Percentiles rank a stretch among this genome's conserved stretches.
Evolutionary conservation across 2,888 invertebrate species (phyloP).

Genomic region (Melinaea marsaeus): DNA sequence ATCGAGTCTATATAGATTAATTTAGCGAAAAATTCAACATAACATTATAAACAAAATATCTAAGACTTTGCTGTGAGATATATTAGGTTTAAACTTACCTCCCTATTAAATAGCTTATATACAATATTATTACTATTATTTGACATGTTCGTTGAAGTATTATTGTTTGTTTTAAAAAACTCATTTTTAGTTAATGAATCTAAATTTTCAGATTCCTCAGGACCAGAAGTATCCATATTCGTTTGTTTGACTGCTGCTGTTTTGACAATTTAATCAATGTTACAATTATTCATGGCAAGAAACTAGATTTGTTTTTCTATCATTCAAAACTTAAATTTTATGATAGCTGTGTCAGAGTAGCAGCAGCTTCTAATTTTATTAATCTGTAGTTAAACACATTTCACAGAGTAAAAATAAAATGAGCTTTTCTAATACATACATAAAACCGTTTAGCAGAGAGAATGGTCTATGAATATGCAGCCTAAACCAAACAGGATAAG

Average conservation of each 20-base stretch:
- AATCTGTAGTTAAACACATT: too few species aligned
- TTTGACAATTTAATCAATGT: slow-evolving; percentile 39
- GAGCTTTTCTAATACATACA: too few species aligned
- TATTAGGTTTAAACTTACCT: slow-evolving; percentile 66
- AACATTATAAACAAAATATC: slow-evolving; percentile 28
- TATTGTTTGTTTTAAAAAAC: slow-evolving; percentile 46
- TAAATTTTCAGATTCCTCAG: slow-evolving; percentile 55
- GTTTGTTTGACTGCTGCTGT: slow-evolving; percentile 67
- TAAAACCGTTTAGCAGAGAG: too few species aligned
- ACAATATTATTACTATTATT: slow-evolving; percentile 59
- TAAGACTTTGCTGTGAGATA: slow-evolving; percentile 23
- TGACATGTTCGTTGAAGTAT: slow-evolving; percentile 48
- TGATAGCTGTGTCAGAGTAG: neutral
- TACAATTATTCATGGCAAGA: slow-evolving; percentile 35
- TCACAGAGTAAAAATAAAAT: too few species aligned
- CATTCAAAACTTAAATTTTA: neutral
- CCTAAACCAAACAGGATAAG: too few species aligned
- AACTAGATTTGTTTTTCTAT: slow-evolving; percentile 12
- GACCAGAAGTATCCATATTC: slow-evolving; percentile 70
- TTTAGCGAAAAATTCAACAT: slow-evolving; percentile 11
- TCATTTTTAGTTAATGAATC: slow-evolving; percentile 51
- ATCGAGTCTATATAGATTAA: slow-evolving; percentile 30
- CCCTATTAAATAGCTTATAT: slow-evolving; percentile 79
- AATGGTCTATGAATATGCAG: too few species aligned
- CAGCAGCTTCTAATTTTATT: too few species aligned